These are phyloP conservation scores for Ochropleura plecta DNA, from an alignment of 2,888 invertebrate genomes.

Conservation along the genomic window DNA sequence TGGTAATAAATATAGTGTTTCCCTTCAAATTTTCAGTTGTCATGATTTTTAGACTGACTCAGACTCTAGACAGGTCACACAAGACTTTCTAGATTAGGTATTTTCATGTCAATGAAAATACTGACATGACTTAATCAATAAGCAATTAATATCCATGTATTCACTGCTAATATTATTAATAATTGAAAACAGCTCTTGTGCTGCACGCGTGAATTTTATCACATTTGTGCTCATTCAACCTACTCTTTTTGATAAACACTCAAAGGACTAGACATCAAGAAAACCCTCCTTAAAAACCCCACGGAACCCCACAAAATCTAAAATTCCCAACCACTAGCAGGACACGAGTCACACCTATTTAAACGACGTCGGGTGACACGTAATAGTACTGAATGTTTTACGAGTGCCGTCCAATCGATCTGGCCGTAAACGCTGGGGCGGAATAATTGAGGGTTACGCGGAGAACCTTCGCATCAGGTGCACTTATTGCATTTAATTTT, in stretches of 20 bases:
- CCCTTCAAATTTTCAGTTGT: no score
- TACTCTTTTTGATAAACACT: background rate
- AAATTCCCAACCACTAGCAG: constrained; percentile 1
- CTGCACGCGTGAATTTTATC: background rate
- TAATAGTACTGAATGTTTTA: constrained; percentile 68
- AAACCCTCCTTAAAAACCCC: background rate
- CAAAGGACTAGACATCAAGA: background rate
- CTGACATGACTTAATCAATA: no score
- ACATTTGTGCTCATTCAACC: no score
- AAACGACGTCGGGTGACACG: constrained; percentile 54
- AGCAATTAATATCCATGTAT: no score
- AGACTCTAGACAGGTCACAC: no score
- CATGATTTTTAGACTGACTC: no score
- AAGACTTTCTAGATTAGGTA: no score
- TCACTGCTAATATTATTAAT: no score
- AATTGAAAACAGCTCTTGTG: background rate
- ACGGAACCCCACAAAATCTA: constrained; percentile 25
- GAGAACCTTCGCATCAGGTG: constrained; percentile 26
- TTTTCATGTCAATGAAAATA: no score
- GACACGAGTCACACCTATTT: constrained; percentile 46
- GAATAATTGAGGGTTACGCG: constrained; percentile 46
- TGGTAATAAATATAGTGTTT: no score
- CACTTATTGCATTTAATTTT: constrained; percentile 45
- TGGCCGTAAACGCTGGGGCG: constrained; percentile 46
- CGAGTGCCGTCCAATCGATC: constrained; percentile 51